These are phyloP conservation scores for Saxicola maurus DNA, from an alignment of 2,797 vertebrate species.

Conservation along the genomic window DNA sequence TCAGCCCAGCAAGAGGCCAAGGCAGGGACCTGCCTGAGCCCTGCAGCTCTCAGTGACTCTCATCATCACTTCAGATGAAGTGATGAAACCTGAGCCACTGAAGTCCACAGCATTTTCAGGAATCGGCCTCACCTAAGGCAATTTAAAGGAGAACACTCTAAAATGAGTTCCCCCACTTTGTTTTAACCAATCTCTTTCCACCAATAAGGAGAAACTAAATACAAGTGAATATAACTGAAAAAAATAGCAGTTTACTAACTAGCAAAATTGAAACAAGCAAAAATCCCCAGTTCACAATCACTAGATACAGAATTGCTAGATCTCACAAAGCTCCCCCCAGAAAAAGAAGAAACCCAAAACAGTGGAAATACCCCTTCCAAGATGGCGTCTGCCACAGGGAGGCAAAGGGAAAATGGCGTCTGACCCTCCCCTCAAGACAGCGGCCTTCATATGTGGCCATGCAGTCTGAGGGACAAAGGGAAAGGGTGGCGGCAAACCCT, in stretches of 20 bases:
- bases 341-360: neutral
- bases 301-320: neutral
- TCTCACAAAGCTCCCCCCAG: too few species aligned
- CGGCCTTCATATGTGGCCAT: rapidly evolving
- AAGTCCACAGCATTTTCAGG: neutral
- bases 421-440: too few species aligned
- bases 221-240: neutral
- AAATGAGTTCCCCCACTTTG: neutral
- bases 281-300: neutral
- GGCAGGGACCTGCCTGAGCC: neutral
- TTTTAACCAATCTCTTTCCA: neutral
- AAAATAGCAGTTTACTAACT: neutral
- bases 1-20: neutral
- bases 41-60: neutral
- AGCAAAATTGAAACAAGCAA: neutral
- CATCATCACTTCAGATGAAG: neutral
- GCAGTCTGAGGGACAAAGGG: too few species aligned
- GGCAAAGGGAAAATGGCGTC: neutral
- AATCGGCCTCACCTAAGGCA: neutral
- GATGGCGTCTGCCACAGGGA: neutral
- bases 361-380: neutral
- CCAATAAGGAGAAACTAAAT: neutral
- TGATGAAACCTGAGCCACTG: neutral
- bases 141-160: neutral
- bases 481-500: neutral